phyloP scores from a whole-genome alignment of 2,113 vertebrate genomes.

The Rhinolophus sinicus region DNA sequence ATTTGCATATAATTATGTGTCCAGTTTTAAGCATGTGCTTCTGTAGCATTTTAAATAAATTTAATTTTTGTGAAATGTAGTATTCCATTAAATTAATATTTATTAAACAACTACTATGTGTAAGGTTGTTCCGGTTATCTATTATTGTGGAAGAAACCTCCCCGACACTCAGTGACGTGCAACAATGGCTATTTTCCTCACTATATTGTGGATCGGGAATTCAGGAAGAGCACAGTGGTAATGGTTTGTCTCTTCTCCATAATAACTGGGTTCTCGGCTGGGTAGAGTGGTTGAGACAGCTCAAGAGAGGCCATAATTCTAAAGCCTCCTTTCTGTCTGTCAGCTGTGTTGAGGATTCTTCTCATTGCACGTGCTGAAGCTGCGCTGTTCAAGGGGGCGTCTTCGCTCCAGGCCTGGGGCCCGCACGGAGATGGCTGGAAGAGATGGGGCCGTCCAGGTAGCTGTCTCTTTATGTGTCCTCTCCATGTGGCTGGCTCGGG shows the following conservation, averaged over 20 bases:
- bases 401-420: not conserved
- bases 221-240: not conserved
- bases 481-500: no score
- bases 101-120: not conserved
- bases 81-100: conserved; percentile 21
- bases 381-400: not conserved
- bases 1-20: not conserved
- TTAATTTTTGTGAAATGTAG: not conserved
- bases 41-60: not conserved
- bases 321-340: not conserved
- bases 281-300: not conserved
- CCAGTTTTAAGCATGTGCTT: not conserved
- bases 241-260: not conserved
- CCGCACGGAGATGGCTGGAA: no score
- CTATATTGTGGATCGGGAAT: not conserved
- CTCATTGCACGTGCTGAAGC: not conserved
- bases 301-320: not conserved
- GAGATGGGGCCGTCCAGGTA: not conserved
- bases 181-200: not conserved
- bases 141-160: not conserved
- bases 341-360: not conserved
- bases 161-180: not conserved
- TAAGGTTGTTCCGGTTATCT: not conserved
- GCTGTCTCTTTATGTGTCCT: not conserved
- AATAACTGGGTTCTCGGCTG: not conserved